Conservation (phyloP, 2,113 vertebrate species). For the Phrynosoma platyrhinos region DNA sequence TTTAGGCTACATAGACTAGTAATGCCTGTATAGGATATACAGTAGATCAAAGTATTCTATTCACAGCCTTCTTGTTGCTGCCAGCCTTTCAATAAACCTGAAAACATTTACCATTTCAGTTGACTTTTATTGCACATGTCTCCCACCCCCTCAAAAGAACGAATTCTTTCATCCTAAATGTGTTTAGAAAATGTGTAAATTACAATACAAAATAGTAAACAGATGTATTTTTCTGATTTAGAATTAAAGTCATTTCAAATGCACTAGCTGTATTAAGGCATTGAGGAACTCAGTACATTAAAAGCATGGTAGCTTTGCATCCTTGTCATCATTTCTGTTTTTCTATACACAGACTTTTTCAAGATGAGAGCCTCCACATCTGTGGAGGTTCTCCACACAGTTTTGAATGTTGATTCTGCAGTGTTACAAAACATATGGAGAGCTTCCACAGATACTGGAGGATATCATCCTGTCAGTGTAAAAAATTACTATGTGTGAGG, state of each 20-base stretch:
- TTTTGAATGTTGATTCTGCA: too few relatives aligned
- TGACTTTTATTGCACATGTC: not conserved
- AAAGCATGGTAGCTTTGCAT: too few relatives aligned
- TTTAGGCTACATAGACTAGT: not conserved
- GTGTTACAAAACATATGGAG: too few relatives aligned
- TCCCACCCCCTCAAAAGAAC: not conserved
- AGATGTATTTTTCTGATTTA: not conserved
- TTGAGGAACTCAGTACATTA: too few relatives aligned
- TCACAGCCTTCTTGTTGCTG: constrained; percentile 1
- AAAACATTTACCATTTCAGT: not conserved
- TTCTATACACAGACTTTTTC: too few relatives aligned
- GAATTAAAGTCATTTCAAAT: not conserved
- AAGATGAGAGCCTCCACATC: too few relatives aligned
- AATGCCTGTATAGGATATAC: not conserved
- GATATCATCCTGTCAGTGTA: too few relatives aligned
- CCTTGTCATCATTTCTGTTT: too few relatives aligned
- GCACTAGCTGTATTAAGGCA: not conserved
- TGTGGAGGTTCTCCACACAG: too few relatives aligned
- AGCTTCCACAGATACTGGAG: too few relatives aligned
- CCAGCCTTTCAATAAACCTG: not conserved
- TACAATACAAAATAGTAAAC: not conserved
- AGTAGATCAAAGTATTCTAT: not conserved
- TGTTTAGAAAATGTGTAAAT: not conserved
- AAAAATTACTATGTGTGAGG: too few relatives aligned
- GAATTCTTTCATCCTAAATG: not conserved